phyloP scores from a whole-genome alignment of 2,888 invertebrate genomes.

The Melolontha melolontha region DNA sequence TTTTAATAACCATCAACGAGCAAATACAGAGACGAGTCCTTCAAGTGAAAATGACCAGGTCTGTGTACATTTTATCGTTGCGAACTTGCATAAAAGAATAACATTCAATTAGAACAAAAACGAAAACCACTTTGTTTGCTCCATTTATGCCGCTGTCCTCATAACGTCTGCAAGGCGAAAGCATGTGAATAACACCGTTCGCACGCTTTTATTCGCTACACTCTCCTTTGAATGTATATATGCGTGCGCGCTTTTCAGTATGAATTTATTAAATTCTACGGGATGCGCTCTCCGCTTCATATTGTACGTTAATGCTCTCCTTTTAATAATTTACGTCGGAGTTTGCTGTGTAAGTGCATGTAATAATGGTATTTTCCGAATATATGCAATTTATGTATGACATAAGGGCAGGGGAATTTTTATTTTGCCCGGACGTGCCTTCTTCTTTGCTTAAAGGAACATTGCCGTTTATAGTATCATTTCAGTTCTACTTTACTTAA shows the following conservation, averaged over 20 bases:
- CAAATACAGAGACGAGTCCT: too few relatives aligned
- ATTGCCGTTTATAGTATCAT: too few relatives aligned
- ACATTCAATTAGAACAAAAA: slow-evolving; percentile 39
- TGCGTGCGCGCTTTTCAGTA: background rate
- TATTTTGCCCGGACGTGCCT: too few relatives aligned
- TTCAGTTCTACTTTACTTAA: too few relatives aligned
- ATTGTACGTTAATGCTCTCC: slow-evolving; percentile 10
- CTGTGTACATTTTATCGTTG: slow-evolving; percentile 17
- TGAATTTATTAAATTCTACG: slow-evolving; percentile 15
- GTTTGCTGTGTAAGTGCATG: background rate
- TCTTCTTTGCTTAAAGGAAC: too few relatives aligned
- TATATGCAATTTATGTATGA: too few relatives aligned
- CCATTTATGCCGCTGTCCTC: slow-evolving; percentile 23
- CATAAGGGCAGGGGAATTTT: too few relatives aligned
- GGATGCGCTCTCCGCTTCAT: background rate
- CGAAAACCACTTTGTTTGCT: slow-evolving; percentile 27
- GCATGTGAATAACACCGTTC: background rate
- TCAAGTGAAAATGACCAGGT: slow-evolving; percentile 15
- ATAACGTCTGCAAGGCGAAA: slow-evolving; percentile 7
- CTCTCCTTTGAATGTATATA: background rate
- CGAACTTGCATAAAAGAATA: slow-evolving; percentile 15
- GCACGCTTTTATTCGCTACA: background rate
- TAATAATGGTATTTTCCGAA: slow-evolving; percentile 5
- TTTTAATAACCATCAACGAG: too few relatives aligned
- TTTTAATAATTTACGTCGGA: slow-evolving; percentile 8